Evolutionary conservation across 2,888 invertebrate species (phyloP).

Genomic region (Helleia helle): DNA sequence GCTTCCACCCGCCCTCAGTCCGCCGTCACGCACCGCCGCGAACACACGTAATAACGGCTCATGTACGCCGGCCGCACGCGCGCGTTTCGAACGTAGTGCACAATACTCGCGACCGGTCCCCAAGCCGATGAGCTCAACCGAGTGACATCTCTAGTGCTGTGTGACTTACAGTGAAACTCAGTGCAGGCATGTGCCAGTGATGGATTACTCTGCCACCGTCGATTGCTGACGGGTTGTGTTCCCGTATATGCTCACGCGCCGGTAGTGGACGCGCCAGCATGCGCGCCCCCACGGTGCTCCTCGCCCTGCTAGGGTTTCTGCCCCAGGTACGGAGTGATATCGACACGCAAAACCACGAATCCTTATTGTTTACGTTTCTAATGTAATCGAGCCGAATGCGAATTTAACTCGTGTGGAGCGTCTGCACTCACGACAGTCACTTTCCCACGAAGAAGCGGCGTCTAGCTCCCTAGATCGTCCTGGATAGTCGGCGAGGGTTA

Average conservation of each 20-base stretch:
- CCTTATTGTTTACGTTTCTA: constrained; percentile 44
- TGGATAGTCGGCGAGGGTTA: constrained; percentile 56
- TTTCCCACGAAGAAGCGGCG: constrained; percentile 59
- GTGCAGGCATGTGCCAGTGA: constrained; percentile 65
- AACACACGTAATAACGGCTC: constrained; percentile 49
- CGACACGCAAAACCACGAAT: constrained; percentile 53
- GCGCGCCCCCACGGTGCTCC: constrained; percentile 70
- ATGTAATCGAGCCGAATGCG: constrained; percentile 22
- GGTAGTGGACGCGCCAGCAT: constrained; percentile 69
- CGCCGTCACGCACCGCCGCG: constrained; percentile 65
- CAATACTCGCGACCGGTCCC: constrained; percentile 66
- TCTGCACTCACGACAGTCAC: constrained; percentile 45
- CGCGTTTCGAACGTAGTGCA: constrained; percentile 70
- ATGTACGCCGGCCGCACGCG: constrained; percentile 51
- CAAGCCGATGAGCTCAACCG: constrained; percentile 59
- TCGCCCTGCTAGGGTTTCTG: constrained; percentile 73
- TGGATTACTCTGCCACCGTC: constrained; percentile 61
- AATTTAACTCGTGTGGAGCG: constrained; percentile 25
- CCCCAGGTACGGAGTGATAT: constrained; percentile 61
- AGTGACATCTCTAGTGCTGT: constrained; percentile 69
- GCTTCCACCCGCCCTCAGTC: constrained; percentile 66
- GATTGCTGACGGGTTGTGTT: constrained; percentile 56
- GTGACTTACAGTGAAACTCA: constrained; percentile 69
- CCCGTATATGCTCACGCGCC: constrained; percentile 68
- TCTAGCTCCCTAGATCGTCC: constrained; percentile 41